These are phyloP conservation scores for Antechinus stuartii DNA, from an alignment of 2,113 vertebrate species.

Conservation along the genomic window DNA sequence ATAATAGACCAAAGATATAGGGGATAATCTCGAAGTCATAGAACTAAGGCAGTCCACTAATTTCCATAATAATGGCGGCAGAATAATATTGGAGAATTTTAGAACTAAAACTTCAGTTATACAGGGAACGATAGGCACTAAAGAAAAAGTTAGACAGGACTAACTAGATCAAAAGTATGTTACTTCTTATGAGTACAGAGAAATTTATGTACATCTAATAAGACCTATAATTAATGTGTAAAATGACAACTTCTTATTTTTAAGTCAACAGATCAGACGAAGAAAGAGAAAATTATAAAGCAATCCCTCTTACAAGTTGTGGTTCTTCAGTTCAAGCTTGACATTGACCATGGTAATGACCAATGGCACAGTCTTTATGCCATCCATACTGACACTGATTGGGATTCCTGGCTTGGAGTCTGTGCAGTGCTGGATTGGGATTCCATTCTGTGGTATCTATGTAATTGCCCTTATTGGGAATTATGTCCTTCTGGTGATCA, in stretches of 20 bases:
- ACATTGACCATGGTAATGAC: not conserved
- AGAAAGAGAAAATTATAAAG: not conserved
- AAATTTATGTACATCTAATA: not conserved
- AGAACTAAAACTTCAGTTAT: not conserved
- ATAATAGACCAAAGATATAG: not conserved
- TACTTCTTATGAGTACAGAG: too few relatives aligned
- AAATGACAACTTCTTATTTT: not conserved
- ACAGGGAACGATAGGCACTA: not conserved
- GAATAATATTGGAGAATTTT: not conserved
- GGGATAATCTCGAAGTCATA: not conserved
- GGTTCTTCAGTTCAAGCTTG: not conserved
- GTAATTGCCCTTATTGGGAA: slow-evolving; percentile 48
- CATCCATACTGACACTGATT: slow-evolving; percentile 30
- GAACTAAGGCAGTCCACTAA: not conserved
- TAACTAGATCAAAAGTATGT: too few relatives aligned
- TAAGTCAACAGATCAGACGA: not conserved
- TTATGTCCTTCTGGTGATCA: slow-evolving; percentile 31
- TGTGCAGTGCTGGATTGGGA: slow-evolving; percentile 58
- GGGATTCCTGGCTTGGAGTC: slow-evolving; percentile 56
- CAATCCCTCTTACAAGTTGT: not conserved
- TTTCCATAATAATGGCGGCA: not conserved
- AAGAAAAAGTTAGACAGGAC: not conserved
- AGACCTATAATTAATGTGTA: not conserved
- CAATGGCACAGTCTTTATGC: slow-evolving; percentile 47
- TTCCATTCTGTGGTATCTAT: slow-evolving; percentile 57